Percentiles rank a stretch among this genome's conserved stretches.
Evolutionary conservation across 2,888 invertebrate species (phyloP).

Genomic region (Hofmannophila pseudospretella): DNA sequence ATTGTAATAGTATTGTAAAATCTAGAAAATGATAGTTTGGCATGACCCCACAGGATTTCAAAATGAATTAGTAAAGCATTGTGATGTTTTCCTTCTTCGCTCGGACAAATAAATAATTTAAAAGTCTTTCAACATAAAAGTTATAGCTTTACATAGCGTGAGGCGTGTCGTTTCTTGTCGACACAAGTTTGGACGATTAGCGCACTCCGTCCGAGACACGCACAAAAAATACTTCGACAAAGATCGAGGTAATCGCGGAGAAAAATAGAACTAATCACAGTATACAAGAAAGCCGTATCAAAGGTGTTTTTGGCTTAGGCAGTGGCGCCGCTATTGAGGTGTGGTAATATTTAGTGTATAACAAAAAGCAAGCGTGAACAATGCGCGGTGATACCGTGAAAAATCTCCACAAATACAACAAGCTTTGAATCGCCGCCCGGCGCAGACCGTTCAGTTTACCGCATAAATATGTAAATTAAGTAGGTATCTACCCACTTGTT

Average conservation of each 20-base stretch:
- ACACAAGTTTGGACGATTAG: constrained; percentile 55
- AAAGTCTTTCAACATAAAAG: neutral
- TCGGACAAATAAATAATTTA: too few species aligned
- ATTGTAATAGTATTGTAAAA: too few species aligned
- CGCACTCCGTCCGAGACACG: constrained; percentile 22
- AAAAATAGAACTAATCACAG: neutral
- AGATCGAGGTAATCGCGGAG: constrained; percentile 29
- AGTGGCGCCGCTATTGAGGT: neutral
- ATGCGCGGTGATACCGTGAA: constrained; percentile 51
- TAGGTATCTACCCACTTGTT: constrained; percentile 14
- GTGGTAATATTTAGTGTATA: neutral
- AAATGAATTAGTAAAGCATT: too few species aligned
- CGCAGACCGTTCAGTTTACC: constrained; percentile 14
- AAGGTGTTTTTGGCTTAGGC: neutral
- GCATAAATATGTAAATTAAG: constrained; percentile 32
- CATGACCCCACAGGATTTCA: too few species aligned
- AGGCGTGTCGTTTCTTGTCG: constrained; percentile 60
- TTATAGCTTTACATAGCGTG: constrained; percentile 15
- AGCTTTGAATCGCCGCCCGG: constrained; percentile 30
- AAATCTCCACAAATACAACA: constrained; percentile 57
- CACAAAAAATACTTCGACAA: constrained; percentile 12
- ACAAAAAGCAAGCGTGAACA: constrained; percentile 39
- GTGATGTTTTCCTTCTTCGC: too few species aligned
- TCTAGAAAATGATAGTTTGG: too few species aligned
- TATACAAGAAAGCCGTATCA: neutral